These are phyloP conservation scores for Coenonympha glycerion DNA, from an alignment of 2,888 invertebrate species.

Conservation along the genomic window DNA sequence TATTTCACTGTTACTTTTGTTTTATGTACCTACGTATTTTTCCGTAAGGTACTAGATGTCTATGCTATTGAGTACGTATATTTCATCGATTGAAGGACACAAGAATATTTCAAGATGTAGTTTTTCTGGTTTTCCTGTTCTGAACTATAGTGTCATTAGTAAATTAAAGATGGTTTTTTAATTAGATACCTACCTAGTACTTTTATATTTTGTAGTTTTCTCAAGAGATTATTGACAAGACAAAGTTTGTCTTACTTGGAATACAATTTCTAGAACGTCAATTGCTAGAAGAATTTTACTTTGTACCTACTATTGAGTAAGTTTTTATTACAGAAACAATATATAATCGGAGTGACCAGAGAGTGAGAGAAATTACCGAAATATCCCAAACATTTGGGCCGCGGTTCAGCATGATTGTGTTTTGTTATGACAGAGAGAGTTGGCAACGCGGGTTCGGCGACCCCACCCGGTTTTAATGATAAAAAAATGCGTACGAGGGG, in stretches of 20 bases:
- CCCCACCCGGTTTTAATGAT: constrained; percentile 75
- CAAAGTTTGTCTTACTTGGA: no score
- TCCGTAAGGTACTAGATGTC: background rate
- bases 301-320: background rate
- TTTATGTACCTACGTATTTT: background rate
- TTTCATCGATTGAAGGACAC: no score
- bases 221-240: no score
- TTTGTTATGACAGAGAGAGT: constrained; percentile 73
- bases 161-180: no score
- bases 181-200: no score
- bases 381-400: constrained; percentile 47
- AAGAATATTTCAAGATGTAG: no score
- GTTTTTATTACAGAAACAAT: background rate
- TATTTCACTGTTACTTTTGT: background rate
- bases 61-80: no score
- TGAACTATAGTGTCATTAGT: no score
- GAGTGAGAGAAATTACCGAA: constrained; percentile 30
- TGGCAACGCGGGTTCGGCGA: constrained; percentile 72
- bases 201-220: no score
- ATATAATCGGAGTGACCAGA: background rate
- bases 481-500: constrained; percentile 76
- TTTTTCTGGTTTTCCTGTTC: no score
- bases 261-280: no score
- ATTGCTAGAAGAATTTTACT: no score
- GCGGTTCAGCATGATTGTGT: constrained; percentile 62